Evolutionary conservation across 2,113 vertebrate genomes (phyloP).

Genomic region (Gymnogyps californianus): DNA sequence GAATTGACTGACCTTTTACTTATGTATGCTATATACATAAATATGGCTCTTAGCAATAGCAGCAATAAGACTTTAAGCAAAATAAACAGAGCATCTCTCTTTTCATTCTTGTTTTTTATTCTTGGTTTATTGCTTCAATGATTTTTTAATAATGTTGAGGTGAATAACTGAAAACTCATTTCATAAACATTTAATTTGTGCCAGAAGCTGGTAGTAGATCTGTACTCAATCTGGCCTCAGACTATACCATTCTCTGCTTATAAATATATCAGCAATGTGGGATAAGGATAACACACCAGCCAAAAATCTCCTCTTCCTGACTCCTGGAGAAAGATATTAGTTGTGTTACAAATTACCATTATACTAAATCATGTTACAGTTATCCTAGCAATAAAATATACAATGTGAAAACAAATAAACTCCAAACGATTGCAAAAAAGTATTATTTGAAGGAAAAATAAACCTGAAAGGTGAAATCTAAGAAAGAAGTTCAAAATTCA

Average conservation of each 20-base stretch:
- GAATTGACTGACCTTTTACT: not conserved
- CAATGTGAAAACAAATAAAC: not conserved
- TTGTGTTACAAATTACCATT: not conserved
- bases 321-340: not conserved
- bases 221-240: not conserved
- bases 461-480: conserved; percentile 41
- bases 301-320: not conserved
- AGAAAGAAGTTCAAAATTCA: not conserved
- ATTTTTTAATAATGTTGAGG: not conserved
- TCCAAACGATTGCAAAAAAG: not conserved
- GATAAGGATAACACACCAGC: not conserved
- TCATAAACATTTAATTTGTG: not conserved
- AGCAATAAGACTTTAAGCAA: not conserved
- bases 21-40: not conserved
- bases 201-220: not conserved
- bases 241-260: not conserved
- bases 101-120: not conserved
- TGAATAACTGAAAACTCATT: not conserved
- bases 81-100: not conserved
- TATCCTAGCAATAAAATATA: not conserved
- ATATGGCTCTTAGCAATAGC: not conserved
- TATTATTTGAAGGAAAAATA: conserved; percentile 35
- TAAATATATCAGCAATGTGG: not conserved
- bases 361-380: not conserved
- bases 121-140: not conserved